These are phyloP conservation scores for Dinocampus coccinellae DNA, from an alignment of 2,888 invertebrate genomes.

Conservation along the genomic window DNA sequence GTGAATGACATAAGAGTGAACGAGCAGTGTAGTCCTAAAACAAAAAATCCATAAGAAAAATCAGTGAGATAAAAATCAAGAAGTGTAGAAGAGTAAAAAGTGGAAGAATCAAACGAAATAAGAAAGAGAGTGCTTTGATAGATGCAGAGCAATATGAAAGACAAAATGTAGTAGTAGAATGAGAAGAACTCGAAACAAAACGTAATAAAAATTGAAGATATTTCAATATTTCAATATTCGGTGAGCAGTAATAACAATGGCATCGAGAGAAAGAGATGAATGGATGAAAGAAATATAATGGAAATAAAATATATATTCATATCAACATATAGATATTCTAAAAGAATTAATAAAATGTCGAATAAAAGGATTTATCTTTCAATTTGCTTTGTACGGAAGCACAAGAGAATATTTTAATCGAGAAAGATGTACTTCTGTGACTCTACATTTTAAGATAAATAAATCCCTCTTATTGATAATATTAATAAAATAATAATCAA, in stretches of 20 bases:
- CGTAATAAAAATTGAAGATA: constrained; percentile 21
- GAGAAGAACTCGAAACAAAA: background rate
- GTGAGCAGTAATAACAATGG: background rate
- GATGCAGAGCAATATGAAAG: background rate
- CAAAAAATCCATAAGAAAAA: no score
- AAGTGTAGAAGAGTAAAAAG: constrained; percentile 17
- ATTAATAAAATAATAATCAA: background rate
- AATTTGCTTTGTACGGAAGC: constrained; percentile 8
- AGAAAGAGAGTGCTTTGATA: constrained; percentile 5
- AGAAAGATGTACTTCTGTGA: background rate
- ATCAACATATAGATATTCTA: background rate
- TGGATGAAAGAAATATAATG: background rate
- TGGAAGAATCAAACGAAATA: no score
- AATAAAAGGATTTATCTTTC: background rate
- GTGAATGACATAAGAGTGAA: background rate
- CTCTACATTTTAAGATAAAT: constrained; percentile 10
- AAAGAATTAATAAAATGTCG: constrained; percentile 7
- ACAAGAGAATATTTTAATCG: constrained; percentile 12
- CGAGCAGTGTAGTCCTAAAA: background rate
- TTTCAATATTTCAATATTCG: constrained; percentile 23
- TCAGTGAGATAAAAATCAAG: constrained; percentile 7
- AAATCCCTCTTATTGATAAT: constrained; percentile 5
- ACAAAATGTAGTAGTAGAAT: background rate
- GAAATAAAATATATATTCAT: background rate
- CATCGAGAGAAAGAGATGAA: background rate